Evolutionary conservation across 2,113 vertebrate genomes (phyloP), one percentile per base, ranked within the genome.

Genomic region (Chamaetylas fuelleborni): DNA sequence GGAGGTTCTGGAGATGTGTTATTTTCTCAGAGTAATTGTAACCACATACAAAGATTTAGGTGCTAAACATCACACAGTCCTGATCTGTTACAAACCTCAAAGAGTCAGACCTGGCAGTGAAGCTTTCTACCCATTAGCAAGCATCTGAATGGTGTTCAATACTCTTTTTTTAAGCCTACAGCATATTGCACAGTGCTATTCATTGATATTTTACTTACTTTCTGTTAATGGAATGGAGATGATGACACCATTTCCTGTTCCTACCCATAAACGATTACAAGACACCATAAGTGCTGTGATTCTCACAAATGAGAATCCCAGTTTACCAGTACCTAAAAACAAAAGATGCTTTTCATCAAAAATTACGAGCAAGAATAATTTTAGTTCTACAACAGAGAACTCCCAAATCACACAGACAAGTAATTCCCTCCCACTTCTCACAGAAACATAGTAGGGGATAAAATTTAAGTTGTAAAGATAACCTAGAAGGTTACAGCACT

Each of bases 201-300:
- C 62, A 79, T 93, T 95, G 54, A 58, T 78, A 42, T 86, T 86
- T 82, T 94, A 98, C 98, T 98, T 98, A 99, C 99, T 98, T 97
- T 99, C 98, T 92, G 98, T 98, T 93, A 99, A 94, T 77, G 99
- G 99, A 97, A 99, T 99, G 94, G 99, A 99, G 97, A 99, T 99
- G 96, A 99, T 99, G 97, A 99, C 99, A 88, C 99, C 99, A 40
- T 99, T 99, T 95, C 99, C 99, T 48, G 99, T 99, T 86, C 99
- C 99, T 61, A 99, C 98, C 99, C 99, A 99, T 73, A 99, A 97
- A 71, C 99, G 99, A 95, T 98, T 99, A 93, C 99, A 99, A 66
- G 98, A 99, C 96, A 99, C 98, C 98, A 98, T 99, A 93, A 99
- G 97, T 53, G 99, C 98, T 66, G 99, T 99, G 96, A 99, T 99